Evolutionary conservation across 2,888 invertebrate genomes (phyloP), one percentile per base, ranked within the genome.

Genomic region (Acrobeloides nanus): DNA sequence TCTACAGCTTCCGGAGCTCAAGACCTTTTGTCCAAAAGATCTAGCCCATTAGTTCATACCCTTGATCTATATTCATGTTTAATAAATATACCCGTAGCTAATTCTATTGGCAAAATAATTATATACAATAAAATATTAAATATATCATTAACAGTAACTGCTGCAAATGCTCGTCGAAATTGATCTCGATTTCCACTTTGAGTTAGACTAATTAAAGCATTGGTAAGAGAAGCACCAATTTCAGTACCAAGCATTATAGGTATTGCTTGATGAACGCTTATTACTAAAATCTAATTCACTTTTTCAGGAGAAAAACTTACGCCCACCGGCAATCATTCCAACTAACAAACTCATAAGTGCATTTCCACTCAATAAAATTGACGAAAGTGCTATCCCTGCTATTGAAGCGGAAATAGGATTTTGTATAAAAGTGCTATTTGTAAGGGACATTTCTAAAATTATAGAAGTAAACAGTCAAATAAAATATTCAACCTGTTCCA

Each of bases 161-260:
- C 80, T 4, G 79, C 78, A 56, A 80, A 80, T 3, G 80, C 80
- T 18, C 79, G 61, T 35, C 77, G 47, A 46, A 56, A 80, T 58
- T 77, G 74, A 18, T 75, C 66, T n/a, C 76, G 34, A 33, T 57
- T 26, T 15, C 41, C 55, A 21, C 27, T 38, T 62, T 78, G 76
- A 0, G 73, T 75, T 51, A 80, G 62, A 5, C 77, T 74, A 8
- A 80, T 79, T 35, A 81, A 73, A 2, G 79, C 79, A 64, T 79
- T 80, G 33, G 80, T 80, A 17, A 80, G 75, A 3, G 79, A 78
- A 0, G 80, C 80, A 24, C 80, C 80, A 48, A 81, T 75, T 59
- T 81, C 80, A 29, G 80, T 77, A 0, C 80, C 80, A 77, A 80
- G 79, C 53, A 81, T 76, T 42, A 80, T 77, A 2, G 79, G 79